phyloP scores from a whole-genome alignment of 1,140 invertebrate genomes.

The Bombus confusus region DNA sequence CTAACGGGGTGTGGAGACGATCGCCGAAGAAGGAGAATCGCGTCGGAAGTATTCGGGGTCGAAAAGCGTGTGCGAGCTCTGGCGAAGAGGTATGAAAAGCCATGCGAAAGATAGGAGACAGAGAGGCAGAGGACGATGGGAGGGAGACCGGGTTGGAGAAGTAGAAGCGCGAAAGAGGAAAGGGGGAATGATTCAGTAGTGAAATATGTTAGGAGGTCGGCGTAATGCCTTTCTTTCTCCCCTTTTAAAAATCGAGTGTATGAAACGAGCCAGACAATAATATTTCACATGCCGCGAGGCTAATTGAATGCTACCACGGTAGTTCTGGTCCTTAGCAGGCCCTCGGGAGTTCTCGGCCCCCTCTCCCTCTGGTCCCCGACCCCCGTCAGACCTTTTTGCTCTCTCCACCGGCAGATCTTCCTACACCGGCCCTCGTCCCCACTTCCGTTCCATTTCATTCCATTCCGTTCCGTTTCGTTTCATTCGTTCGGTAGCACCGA shows the following conservation, averaged over 20 bases:
- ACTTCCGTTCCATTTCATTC: constrained; percentile 3
- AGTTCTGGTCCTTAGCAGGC: constrained; percentile 73
- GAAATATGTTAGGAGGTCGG: constrained; percentile 71
- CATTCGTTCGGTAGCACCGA: constrained; percentile 34
- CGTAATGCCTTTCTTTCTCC: constrained; percentile 71
- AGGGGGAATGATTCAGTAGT: constrained; percentile 67
- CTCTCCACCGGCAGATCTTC: constrained; percentile 5
- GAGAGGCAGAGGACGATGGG: no score
- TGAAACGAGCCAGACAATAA: constrained; percentile 74
- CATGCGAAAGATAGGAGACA: neutral
- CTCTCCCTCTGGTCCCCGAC: neutral
- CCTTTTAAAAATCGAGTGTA: constrained; percentile 72
- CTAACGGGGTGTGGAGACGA: neutral
- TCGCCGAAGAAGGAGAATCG: neutral
- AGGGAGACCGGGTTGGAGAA: neutral
- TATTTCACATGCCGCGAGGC: constrained; percentile 80
- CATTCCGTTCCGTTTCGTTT: constrained; percentile 18
- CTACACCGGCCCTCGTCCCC: neutral
- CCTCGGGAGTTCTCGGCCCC: constrained; percentile 50
- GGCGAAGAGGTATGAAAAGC: neutral
- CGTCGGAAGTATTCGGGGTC: neutral
- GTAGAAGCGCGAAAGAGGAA: neutral
- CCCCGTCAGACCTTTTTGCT: neutral
- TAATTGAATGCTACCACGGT: constrained; percentile 83
- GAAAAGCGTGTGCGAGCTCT: neutral